These are phyloP conservation scores for Oreotragus oreotragus DNA, from an alignment of 2,113 vertebrate genomes.

Conservation along the genomic window DNA sequence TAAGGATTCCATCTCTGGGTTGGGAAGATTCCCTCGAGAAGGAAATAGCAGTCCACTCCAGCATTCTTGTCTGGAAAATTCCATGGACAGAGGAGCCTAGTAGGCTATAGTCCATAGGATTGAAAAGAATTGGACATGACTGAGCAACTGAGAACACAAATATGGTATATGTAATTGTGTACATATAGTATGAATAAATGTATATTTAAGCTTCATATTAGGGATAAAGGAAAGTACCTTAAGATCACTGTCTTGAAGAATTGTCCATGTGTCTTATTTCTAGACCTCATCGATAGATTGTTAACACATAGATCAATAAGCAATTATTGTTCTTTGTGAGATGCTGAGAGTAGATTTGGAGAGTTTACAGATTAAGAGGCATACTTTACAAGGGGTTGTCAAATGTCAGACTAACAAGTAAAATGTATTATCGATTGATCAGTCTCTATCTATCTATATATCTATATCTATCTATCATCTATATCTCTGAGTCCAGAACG, in stretches of 20 bases:
- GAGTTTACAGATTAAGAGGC: constrained; percentile 75
- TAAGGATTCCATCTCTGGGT: neutral
- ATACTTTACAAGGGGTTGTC: constrained; percentile 63
- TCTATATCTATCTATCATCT: constrained; percentile 46
- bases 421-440: neutral
- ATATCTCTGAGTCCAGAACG: neutral
- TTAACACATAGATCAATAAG: constrained; percentile 82
- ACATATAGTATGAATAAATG: neutral
- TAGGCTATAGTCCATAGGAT: neutral
- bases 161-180: neutral
- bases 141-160: neutral
- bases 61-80: neutral
- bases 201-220: constrained; percentile 39
- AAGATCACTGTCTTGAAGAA: constrained; percentile 63
- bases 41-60: neutral
- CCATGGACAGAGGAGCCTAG: neutral
- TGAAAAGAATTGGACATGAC: neutral
- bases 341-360: constrained; percentile 79
- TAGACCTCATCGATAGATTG: constrained; percentile 79
- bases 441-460: neutral
- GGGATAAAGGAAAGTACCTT: constrained; percentile 35
- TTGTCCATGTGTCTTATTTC: constrained; percentile 79
- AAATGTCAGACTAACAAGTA: constrained; percentile 70
- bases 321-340: constrained; percentile 83
- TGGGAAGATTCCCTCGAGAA: neutral